Conservation (phyloP, 2,888 invertebrate species). For the Periphyllus acericola region DNA sequence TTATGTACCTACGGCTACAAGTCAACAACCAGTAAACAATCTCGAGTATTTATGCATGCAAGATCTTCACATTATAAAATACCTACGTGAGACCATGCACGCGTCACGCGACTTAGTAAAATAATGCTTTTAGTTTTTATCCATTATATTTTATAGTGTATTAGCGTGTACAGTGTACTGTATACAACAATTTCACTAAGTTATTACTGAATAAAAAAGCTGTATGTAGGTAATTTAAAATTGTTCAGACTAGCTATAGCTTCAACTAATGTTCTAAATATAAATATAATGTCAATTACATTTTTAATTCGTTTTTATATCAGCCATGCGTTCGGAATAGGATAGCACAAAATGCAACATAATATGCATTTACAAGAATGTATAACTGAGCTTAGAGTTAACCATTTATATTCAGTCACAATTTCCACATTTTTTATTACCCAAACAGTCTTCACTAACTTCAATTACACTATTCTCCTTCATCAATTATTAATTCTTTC, state of each 20-base stretch:
- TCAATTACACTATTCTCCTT: neutral
- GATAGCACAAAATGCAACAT: neutral
- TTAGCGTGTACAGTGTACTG: neutral
- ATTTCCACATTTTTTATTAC: neutral
- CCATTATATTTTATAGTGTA: neutral
- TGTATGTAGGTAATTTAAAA: neutral
- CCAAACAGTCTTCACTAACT: neutral
- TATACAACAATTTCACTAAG: neutral
- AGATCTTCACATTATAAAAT: neutral
- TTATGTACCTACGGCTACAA: neutral
- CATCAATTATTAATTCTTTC: constrained; percentile 37
- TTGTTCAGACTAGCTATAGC: neutral
- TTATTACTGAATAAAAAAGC: neutral
- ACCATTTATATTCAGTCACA: neutral
- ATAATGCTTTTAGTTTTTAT: neutral
- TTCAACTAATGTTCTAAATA: neutral
- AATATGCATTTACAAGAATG: neutral
- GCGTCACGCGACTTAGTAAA: neutral
- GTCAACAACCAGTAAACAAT: neutral
- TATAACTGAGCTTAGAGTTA: neutral
- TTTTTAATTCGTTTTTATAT: neutral
- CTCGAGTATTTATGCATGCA: neutral
- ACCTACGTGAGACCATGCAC: neutral
- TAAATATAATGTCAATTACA: neutral
- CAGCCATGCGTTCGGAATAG: neutral